Conservation (phyloP, 2,797 vertebrate genomes). For the Remorina albescens region DNA sequence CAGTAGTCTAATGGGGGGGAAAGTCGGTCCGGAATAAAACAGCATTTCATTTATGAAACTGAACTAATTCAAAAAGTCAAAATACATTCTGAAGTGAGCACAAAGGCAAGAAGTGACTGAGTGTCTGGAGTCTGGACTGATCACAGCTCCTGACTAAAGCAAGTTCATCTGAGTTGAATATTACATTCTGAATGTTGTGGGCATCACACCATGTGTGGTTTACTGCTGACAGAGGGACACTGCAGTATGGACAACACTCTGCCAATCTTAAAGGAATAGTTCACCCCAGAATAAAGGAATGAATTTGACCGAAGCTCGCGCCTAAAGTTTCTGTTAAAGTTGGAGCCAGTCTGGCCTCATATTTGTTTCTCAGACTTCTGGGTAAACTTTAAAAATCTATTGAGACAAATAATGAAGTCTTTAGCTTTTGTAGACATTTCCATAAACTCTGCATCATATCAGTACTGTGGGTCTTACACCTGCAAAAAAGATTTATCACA, state of each 20-base stretch:
- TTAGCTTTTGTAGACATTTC: neutral
- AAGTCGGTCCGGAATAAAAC: conserved; percentile 22
- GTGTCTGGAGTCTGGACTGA: conserved; percentile 39
- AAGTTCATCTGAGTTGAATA: conserved; percentile 29
- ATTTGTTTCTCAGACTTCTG: neutral
- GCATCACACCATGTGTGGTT: neutral
- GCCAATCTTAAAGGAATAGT: conserved; percentile 46
- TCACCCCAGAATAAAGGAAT: conserved; percentile 41
- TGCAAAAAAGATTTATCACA: too few relatives aligned
- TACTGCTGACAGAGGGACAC: neutral
- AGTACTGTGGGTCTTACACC: neutral
- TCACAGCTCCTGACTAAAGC: conserved; percentile 23
- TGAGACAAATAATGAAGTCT: neutral
- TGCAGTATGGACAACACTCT: conserved; percentile 6
- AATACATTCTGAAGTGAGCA: conserved; percentile 55
- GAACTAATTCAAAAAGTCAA: conserved; percentile 33
- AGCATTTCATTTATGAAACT: neutral
- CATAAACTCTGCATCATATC: neutral
- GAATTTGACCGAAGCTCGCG: neutral
- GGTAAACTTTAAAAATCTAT: neutral
- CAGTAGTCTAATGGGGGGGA: neutral
- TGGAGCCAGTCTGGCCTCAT: neutral
- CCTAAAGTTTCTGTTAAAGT: neutral
- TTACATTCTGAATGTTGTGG: conserved; percentile 70
- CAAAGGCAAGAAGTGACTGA: conserved; percentile 60